Base-by-base conservation (phyloP, 2,888 invertebrate species). In the Melanostoma mellinum region DNA sequence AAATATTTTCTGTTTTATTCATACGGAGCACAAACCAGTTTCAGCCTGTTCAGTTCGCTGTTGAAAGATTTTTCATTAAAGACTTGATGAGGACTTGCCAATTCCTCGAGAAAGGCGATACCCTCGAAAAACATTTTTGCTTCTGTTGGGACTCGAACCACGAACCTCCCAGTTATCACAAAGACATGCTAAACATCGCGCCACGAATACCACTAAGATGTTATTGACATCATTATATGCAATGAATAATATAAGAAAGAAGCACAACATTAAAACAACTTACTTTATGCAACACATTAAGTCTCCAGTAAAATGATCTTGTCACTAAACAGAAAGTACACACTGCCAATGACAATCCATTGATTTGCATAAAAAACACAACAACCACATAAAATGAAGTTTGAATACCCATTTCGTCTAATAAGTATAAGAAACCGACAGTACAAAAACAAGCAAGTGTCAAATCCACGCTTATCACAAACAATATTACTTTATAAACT, bases 281-380 rank as follows among this genome's bases (percentile, higher is more conserved):
- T 85, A 91, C 90, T 89, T 88, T 88, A 86, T 91, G 90, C 9
- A 91, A 78, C 75, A 90, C 88, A 32, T 88, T 88, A 85, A 91
- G 85, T 10, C 91, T 89, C 5, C 90, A 86, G 61, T 8, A 2
- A 0, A 50, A 60, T 4, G 85, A 84, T 67, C 73, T 76, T 1
- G 67, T 58, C 6, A 80, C 36, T 6, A 81, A 69, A 52, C 69
- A 72, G 65, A 86, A 86, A 6, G 86, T 38, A 3, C 53, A 48
- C 20, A 85, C 74, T 20, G 69, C 38, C 10, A 86, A 36, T 5
- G 74, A 85, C 1, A 86, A 71, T 0, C 86, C 82, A 65, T 67
- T 55, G 10, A 78, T 55, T 38, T 86, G 85, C 60, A 76, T 56
- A 3, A 85, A 56, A 4, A 78, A 76, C 6, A 72, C 71, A 4